These are phyloP conservation scores for Gymnocephalus cernua DNA, from an alignment of 2,113 vertebrate species.

Conservation along the genomic window DNA sequence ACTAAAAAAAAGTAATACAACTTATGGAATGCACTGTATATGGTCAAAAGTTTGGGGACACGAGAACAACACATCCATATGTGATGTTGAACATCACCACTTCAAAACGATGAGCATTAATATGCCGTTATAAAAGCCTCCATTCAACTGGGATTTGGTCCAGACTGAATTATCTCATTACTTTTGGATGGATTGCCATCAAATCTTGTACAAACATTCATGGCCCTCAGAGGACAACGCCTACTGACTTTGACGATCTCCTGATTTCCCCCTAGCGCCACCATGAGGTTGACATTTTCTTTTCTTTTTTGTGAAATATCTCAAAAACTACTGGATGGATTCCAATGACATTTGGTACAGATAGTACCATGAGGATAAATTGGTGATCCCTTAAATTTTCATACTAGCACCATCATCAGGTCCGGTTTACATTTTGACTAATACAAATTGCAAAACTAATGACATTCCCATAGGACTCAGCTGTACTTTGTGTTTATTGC, in stretches of 20 bases:
- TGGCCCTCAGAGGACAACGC: too few relatives aligned
- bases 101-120: not conserved
- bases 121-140: not conserved
- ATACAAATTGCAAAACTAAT: not conserved
- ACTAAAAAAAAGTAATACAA: not conserved
- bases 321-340: too few relatives aligned
- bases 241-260: too few relatives aligned
- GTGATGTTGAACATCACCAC: not conserved
- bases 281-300: too few relatives aligned
- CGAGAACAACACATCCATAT: not conserved
- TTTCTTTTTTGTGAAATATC: too few relatives aligned
- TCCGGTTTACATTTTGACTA: not conserved
- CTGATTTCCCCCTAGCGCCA: too few relatives aligned
- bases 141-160: not conserved
- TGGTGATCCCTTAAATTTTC: too few relatives aligned
- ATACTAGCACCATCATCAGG: not conserved
- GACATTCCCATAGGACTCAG: not conserved
- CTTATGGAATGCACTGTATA: not conserved
- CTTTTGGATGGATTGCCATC: not conserved
- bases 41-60: not conserved
- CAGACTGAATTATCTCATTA: not conserved
- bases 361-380: too few relatives aligned
- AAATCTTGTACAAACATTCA: too few relatives aligned
- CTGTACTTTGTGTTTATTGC: not conserved
- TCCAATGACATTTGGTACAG: too few relatives aligned